These are phyloP conservation scores for Pyrochroa serraticornis DNA, from an alignment of 2,888 invertebrate genomes.

Conservation along the genomic window DNA sequence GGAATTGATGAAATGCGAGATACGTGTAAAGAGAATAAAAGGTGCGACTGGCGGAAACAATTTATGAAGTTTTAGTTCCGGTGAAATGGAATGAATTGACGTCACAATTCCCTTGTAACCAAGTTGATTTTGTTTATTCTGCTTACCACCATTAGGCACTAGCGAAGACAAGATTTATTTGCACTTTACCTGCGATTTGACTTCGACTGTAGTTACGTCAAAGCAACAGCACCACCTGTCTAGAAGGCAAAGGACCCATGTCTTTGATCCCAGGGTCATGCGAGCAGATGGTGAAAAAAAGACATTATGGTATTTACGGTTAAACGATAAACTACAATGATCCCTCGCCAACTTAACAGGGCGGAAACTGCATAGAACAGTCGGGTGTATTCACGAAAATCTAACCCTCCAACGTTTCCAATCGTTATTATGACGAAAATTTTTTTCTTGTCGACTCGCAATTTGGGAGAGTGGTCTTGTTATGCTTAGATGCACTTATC, in stretches of 20 bases:
- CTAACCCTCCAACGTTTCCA: no score
- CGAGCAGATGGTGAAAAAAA: conserved; percentile 10
- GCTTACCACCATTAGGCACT: no score
- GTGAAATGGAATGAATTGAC: not conserved
- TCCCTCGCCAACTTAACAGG: not conserved
- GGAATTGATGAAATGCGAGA: no score
- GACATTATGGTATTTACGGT: conserved; percentile 19
- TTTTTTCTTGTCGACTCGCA: conserved; percentile 5
- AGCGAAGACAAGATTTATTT: not conserved
- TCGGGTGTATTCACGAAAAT: no score
- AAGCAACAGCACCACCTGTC: conserved; percentile 17
- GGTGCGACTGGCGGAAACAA: no score
- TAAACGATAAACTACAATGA: conserved; percentile 21
- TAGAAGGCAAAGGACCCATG: conserved; percentile 1
- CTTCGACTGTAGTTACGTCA: not conserved
- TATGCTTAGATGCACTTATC: not conserved
- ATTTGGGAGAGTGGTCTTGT: conserved; percentile 5
- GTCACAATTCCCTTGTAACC: no score
- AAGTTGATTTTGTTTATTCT: no score
- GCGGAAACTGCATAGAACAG: no score
- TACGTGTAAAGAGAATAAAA: no score
- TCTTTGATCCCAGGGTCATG: conserved; percentile 5
- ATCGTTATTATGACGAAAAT: no score
- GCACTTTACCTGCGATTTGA: not conserved
- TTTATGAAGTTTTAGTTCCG: not conserved